Evolutionary conservation across 1,140 invertebrate species (phyloP), one percentile per base, ranked within the genome.

Genomic region (Zaprionus camerounensis): DNA sequence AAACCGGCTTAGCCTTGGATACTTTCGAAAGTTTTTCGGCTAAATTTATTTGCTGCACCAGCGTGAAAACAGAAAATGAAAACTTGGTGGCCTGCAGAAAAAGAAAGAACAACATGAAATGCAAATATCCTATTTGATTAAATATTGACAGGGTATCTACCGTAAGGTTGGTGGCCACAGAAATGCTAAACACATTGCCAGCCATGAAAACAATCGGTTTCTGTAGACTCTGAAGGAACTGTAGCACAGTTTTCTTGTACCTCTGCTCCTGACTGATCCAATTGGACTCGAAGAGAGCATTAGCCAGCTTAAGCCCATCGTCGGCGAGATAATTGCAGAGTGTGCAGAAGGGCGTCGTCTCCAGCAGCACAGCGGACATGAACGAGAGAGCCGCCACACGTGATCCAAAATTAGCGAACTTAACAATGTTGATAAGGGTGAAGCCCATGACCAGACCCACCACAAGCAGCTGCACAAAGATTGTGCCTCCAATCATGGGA

Each of bases 381-480:
- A 90, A 90, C 11, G 65, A 76, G 1, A 87, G 20, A 1, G 84
- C 84, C 0, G 78, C 76, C 49, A 90, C 76, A 7, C 78, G 81
- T 2, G 85, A 82, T 6, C 53, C 72, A 20, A 90, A 61, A 7
- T 77, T 71, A 11, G 85, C 81, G 34, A 90, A 90, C 28, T 82
- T 26, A 0, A 90, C 81, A 51, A 90, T 90, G 12, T 90, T 90
- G 0, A 90, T 90, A 0, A 90, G 58, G 3, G 85, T 85, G 7
- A 84, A 79, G 4, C 85, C 85, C 20, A 90, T 66, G 1, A 90
- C 79, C 2, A 90, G 22, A 0, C 85, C 85, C 15, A 90, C 76
- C 0, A 90, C 81, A 26, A 85, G 24, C n/a, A 90, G 75, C 20
- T 90, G 85, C 26, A 90, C 81, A 61, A 90, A 90, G n/a, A 90